phyloP scores from a whole-genome alignment of 1,140 invertebrate species.

The Euschistus heros region DNA sequence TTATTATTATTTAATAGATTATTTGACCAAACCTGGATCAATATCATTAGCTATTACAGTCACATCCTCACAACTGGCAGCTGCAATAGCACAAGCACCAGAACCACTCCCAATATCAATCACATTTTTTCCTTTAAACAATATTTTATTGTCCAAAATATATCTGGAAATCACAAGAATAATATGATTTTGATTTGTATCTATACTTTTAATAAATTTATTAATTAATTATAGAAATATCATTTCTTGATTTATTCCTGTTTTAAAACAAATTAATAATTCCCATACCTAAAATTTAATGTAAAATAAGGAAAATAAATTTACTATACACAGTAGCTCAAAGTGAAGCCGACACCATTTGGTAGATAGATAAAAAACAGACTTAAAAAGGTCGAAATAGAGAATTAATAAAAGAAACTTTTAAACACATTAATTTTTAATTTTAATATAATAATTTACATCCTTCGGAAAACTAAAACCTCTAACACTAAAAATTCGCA shows the following conservation, averaged over 20 bases:
- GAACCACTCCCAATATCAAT: slow-evolving; percentile 12
- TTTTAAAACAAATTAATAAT: background rate
- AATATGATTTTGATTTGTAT: background rate
- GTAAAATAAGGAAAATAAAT: background rate
- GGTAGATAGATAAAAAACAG: too few species aligned
- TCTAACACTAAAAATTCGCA: too few species aligned
- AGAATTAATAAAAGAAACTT: too few species aligned
- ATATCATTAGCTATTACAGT: slow-evolving; percentile 4
- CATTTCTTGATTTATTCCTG: background rate
- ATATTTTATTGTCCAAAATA: background rate
- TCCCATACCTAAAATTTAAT: background rate
- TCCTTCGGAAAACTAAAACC: too few species aligned
- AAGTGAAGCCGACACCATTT: background rate
- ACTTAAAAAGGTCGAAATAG: too few species aligned
- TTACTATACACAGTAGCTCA: background rate
- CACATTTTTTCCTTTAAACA: background rate
- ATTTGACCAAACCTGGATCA: background rate
- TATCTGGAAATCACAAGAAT: slow-evolving; percentile 3
- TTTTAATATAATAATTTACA: too few species aligned
- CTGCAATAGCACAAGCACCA: slow-evolving; percentile 9
- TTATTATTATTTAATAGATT: background rate
- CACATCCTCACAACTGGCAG: background rate
- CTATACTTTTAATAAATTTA: too few species aligned
- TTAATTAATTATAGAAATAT: background rate
- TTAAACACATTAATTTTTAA: too few species aligned